Percentiles rank a stretch among this genome's conserved stretches.
Conservation (phyloP, 2,113 vertebrate genomes). For the Semicossyphus pulcher region DNA sequence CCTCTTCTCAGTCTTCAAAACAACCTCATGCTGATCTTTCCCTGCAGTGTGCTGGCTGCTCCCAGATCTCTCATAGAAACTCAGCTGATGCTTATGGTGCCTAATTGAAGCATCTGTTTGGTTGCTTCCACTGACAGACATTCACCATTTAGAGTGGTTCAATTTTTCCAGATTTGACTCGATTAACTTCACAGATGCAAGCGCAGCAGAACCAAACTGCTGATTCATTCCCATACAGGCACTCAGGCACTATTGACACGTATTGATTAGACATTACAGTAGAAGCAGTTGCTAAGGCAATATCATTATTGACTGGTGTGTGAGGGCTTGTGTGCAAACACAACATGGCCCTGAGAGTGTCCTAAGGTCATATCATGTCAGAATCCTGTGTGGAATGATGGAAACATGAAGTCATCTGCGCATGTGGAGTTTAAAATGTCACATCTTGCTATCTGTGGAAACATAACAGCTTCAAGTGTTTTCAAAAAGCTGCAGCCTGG, state of each 20-base stretch:
- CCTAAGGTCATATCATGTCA: no score
- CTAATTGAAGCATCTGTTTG: conserved; percentile 20
- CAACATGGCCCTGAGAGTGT: neutral
- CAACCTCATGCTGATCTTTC: conserved; percentile 2
- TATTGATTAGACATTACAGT: conserved; percentile 52
- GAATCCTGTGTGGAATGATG: no score
- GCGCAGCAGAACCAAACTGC: conserved; percentile 38
- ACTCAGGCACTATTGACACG: conserved; percentile 41
- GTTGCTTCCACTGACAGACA: neutral
- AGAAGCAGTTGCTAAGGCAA: conserved; percentile 11
- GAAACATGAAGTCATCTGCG: no score
- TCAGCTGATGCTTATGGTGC: neutral
- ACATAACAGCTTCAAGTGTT: no score
- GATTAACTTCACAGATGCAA: conserved; percentile 45
- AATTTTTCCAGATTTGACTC: conserved; percentile 46
- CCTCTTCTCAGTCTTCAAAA: neutral
- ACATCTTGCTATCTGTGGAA: no score
- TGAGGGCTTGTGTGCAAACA: conserved; percentile 2
- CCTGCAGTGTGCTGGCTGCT: neutral
- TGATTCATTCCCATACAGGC: conserved; percentile 44
- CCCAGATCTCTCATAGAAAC: conserved; percentile 3
- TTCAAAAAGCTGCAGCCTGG: neutral
- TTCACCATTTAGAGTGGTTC: conserved; percentile 21
- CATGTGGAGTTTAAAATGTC: no score
- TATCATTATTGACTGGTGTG: conserved; percentile 24